Evolutionary conservation across 1,140 invertebrate genomes (phyloP).

Genomic region (Antheraea pernyi): DNA sequence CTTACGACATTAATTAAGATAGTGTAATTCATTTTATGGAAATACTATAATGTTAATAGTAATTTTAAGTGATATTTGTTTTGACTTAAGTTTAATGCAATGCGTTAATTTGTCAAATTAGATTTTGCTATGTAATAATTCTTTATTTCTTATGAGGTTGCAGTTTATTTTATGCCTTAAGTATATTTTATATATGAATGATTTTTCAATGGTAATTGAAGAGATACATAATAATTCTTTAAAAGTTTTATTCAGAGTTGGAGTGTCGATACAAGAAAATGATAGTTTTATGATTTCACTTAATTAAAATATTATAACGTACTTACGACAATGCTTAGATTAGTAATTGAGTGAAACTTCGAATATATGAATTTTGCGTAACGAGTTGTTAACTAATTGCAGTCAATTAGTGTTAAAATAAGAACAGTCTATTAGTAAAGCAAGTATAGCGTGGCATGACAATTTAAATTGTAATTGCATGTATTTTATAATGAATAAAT

Average conservation of each 20-base stretch:
- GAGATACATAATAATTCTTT: no score
- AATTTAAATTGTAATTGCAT: slow-evolving; percentile 7
- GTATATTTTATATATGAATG: no score
- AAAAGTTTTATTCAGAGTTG: no score
- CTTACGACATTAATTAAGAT: neutral
- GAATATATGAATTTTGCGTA: no score
- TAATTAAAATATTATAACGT: neutral
- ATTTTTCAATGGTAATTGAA: no score
- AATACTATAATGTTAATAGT: neutral
- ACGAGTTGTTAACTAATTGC: neutral
- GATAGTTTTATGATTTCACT: neutral
- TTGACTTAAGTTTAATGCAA: neutral
- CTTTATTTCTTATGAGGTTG: neutral
- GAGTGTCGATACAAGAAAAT: neutral
- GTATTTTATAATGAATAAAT: slow-evolving; percentile 12
- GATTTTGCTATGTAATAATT: neutral
- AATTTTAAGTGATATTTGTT: neutral
- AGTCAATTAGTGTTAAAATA: slow-evolving; percentile 4
- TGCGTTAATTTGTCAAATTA: neutral
- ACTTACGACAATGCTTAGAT: slow-evolving; percentile 4
- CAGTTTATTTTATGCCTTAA: neutral
- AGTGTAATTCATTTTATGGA: no score
- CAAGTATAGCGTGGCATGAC: neutral
- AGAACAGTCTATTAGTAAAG: slow-evolving; percentile 6
- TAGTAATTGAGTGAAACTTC: neutral